Evolutionary conservation across 2,113 vertebrate species (phyloP).

Genomic region (Acrocephalus kingi): DNA sequence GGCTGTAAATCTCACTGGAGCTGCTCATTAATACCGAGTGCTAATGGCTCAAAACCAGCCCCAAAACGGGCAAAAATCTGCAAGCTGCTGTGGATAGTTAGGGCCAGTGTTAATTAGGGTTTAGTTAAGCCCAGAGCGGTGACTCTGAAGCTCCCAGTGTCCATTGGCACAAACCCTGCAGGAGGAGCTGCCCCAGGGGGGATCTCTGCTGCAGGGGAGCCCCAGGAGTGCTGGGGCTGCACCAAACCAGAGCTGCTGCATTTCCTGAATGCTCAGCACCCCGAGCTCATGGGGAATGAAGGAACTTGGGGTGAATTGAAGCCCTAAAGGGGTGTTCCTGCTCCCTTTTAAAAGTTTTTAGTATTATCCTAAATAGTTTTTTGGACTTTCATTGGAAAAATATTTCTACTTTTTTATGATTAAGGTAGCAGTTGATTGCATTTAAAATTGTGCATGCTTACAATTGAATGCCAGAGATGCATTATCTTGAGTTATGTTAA

Average conservation of each 20-base stretch:
- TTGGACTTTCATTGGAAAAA: no score
- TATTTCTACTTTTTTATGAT: no score
- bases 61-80: background rate
- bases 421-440: no score
- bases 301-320: background rate
- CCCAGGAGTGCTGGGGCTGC: background rate
- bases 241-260: background rate
- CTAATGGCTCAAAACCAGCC: background rate
- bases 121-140: background rate
- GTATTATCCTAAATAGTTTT: no score
- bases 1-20: background rate
- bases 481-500: no score
- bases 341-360: background rate
- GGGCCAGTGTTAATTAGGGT: background rate
- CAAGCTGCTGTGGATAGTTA: background rate
- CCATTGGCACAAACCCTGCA: background rate
- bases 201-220: background rate
- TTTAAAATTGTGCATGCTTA: no score
- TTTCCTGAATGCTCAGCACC: no score
- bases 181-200: background rate
- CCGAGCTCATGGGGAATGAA: no score
- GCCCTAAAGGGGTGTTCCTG: background rate
- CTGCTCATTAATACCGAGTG: background rate
- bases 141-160: rapidly evolving
- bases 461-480: no score